Evolutionary conservation across 2,113 vertebrate species (phyloP).

Genomic region (Chamaea fasciata): DNA sequence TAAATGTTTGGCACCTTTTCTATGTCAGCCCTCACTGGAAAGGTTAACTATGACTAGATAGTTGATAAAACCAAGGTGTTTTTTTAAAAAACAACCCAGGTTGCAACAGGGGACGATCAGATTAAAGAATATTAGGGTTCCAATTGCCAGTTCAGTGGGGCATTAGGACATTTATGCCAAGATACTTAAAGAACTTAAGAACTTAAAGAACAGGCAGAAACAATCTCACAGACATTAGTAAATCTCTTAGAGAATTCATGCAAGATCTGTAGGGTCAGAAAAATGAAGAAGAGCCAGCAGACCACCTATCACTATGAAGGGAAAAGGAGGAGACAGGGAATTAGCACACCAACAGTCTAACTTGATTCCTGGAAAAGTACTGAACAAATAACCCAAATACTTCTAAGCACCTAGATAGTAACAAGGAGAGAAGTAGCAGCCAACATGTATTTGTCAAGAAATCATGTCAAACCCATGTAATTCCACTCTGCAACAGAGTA

Average conservation of each 20-base stretch:
- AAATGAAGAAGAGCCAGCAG: neutral
- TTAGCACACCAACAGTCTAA: neutral
- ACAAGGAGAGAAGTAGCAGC: neutral
- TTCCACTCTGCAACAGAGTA: neutral
- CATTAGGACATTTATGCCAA: neutral
- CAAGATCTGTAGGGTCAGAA: neutral
- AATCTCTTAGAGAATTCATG: neutral
- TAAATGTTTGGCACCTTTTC: conserved; percentile 9
- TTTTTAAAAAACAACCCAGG: neutral
- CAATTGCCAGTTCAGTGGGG: neutral
- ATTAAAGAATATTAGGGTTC: neutral
- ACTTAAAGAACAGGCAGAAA: neutral
- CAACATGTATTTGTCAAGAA: neutral
- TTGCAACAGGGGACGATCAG: neutral
- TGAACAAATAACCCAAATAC: neutral
- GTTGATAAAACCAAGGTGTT: neutral
- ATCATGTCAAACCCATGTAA: neutral
- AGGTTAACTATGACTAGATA: neutral
- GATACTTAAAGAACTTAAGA: neutral
- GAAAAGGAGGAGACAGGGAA: neutral
- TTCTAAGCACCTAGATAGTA: neutral
- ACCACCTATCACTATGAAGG: neutral
- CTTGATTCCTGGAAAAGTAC: neutral
- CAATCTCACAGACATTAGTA: neutral
- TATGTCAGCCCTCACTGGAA: neutral